Percentiles rank a stretch among this genome's conserved stretches.
These are phyloP conservation scores for Pseudorhiza aurosa DNA, from an alignment of 30 jellyfish, hydroid and myxozoan genomes.

Conservation along the genomic window DNA sequence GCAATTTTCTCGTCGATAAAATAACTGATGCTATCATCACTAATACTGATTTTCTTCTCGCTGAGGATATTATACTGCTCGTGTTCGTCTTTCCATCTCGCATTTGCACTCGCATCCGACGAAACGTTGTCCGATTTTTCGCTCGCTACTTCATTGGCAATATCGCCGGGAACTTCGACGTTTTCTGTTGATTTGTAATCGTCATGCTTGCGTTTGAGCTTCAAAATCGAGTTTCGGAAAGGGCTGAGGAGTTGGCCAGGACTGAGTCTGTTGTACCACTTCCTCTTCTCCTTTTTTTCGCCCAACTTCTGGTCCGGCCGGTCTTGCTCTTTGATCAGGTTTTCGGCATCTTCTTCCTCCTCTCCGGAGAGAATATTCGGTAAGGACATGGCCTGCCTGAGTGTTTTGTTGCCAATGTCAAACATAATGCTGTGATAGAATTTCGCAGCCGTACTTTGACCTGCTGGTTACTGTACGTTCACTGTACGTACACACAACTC, in stretches of 20 bases:
- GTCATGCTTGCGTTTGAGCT: constrained; percentile 49
- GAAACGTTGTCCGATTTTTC: background rate
- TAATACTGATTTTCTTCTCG: background rate
- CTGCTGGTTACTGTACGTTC: too few relatives aligned
- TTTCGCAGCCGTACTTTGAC: too few relatives aligned
- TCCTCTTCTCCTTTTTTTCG: constrained; percentile 43
- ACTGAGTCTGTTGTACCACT: constrained; percentile 38
- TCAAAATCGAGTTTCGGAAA: constrained; percentile 33
- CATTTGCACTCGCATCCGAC: background rate
- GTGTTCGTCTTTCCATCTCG: background rate
- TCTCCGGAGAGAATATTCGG: constrained; percentile 56
- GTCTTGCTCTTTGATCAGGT: constrained; percentile 15
- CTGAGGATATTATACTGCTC: constrained; percentile 1
- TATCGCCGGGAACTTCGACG: background rate
- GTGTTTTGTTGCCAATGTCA: constrained; percentile 1
- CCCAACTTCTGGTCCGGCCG: background rate
- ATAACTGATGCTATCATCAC: constrained; percentile 1
- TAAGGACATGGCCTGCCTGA: constrained; percentile 52
- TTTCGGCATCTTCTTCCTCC: constrained; percentile 52
- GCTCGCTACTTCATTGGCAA: background rate
- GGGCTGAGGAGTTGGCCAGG: constrained; percentile 43
- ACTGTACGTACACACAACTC: too few relatives aligned
- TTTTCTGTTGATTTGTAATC: constrained; percentile 26
- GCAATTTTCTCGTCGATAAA: background rate
- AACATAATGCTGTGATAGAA: constrained; percentile 17